Percentiles rank a stretch among this genome's conserved stretches.
phyloP scores from a whole-genome alignment of 2,888 invertebrate genomes.

The Vesta saturnalis region DNA sequence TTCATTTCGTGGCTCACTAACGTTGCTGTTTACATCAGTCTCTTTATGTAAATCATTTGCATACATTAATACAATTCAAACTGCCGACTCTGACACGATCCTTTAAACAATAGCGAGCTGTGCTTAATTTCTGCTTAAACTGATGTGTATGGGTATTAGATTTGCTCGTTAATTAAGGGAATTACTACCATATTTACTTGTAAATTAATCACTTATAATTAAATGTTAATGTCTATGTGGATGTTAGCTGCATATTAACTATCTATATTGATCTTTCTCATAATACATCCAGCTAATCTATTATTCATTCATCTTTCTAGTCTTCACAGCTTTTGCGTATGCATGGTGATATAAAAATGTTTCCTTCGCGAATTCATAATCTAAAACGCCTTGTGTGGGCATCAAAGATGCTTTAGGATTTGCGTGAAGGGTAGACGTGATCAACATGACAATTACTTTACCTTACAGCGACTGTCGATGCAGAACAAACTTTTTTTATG shows the following conservation, averaged over 20 bases:
- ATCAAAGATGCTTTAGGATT: slow-evolving; percentile 35
- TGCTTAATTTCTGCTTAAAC: slow-evolving; percentile 17
- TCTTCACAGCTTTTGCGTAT: slow-evolving; percentile 24
- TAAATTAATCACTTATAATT: slow-evolving; percentile 13
- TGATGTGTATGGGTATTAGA: slow-evolving; percentile 18
- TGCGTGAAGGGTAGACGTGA: slow-evolving; percentile 31
- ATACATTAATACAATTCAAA: slow-evolving; percentile 57
- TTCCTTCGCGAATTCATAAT: slow-evolving; percentile 28
- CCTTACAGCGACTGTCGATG: slow-evolving; percentile 6
- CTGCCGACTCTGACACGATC: slow-evolving; percentile 27
- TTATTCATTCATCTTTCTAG: slow-evolving; percentile 28
- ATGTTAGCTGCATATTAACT: background rate
- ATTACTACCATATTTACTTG: slow-evolving; percentile 20
- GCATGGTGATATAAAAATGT: slow-evolving; percentile 21
- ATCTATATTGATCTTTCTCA: background rate
- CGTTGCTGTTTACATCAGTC: slow-evolving; percentile 57
- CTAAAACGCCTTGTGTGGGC: slow-evolving; percentile 32
- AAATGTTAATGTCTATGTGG: background rate
- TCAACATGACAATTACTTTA: slow-evolving; percentile 25
- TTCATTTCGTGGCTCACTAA: slow-evolving; percentile 59
- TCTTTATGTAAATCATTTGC: slow-evolving; percentile 58
- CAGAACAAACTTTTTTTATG: background rate
- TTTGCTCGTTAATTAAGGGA: slow-evolving; percentile 22
- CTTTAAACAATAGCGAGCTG: slow-evolving; percentile 26
- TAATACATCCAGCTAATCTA: background rate